Conservation (phyloP, 2,113 vertebrate species). For the Onychostoma macrolepis region DNA sequence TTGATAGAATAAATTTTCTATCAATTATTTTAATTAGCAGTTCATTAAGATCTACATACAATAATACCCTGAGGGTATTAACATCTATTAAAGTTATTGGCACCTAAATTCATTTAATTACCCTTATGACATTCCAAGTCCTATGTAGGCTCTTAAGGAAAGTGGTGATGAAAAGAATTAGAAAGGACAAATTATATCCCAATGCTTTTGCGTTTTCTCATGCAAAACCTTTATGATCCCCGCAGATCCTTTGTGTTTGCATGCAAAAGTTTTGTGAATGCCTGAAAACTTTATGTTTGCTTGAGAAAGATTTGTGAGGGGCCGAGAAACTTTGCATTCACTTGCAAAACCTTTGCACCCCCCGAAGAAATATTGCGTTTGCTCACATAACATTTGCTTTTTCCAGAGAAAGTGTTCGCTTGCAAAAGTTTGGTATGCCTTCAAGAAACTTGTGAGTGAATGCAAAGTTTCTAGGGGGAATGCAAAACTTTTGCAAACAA, state of each 20-base stretch:
- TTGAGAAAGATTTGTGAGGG: no score
- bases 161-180: neutral
- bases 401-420: no score
- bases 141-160: neutral
- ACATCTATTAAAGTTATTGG: neutral
- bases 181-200: neutral
- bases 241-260: neutral
- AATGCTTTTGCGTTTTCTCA: neutral
- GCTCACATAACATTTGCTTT: no score
- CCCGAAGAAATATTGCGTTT: no score
- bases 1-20: no score
- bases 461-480: neutral
- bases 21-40: neutral
- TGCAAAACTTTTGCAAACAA: neutral
- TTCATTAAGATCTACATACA: neutral
- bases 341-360: no score
- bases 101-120: no score
- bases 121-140: neutral
- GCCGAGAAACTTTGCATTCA: no score
- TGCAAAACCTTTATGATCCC: neutral
- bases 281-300: no score
- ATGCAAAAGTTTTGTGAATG: no score
- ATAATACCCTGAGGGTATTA: neutral
- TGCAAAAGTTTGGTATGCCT: no score
- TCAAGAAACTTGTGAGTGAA: no score